Percentiles rank a stretch among this genome's conserved stretches.
phyloP scores from a whole-genome alignment of 2,113 vertebrate species.

The Melospiza melodia region DNA sequence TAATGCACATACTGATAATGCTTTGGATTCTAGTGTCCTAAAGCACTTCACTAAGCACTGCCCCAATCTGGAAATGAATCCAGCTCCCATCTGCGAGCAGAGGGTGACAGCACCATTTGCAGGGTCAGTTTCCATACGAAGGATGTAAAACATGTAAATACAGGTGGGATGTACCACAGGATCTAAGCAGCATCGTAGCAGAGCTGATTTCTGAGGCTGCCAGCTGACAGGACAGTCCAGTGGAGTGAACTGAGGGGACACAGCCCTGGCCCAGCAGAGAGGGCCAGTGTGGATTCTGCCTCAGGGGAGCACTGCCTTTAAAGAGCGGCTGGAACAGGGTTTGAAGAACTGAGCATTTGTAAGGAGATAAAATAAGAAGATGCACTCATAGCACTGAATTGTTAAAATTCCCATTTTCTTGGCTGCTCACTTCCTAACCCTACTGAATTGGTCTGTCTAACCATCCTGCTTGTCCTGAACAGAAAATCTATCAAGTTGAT shows the following conservation, averaged over 20 bases:
- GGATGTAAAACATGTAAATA: not conserved
- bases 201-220: not conserved
- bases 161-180: not conserved
- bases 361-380: not conserved
- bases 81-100: not conserved
- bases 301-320: not conserved
- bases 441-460: not conserved
- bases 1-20: not conserved
- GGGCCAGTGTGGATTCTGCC: not conserved
- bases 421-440: not conserved
- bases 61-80: not conserved
- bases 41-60: not conserved
- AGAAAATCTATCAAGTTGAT: not conserved
- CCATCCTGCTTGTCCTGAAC: not conserved
- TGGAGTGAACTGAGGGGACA: not conserved
- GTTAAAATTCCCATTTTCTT: not conserved
- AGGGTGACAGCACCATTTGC: not conserved
- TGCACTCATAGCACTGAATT: not conserved
- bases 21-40: not conserved
- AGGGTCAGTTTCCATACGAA: not conserved
- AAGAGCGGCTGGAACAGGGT: not conserved
- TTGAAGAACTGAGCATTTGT: not conserved
- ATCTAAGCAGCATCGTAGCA: rapidly evolving
- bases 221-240: not conserved
- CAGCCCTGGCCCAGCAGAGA: not conserved